Base-by-base conservation (phyloP, 2,888 invertebrate genomes). In the Ischnura elegans region DNA sequence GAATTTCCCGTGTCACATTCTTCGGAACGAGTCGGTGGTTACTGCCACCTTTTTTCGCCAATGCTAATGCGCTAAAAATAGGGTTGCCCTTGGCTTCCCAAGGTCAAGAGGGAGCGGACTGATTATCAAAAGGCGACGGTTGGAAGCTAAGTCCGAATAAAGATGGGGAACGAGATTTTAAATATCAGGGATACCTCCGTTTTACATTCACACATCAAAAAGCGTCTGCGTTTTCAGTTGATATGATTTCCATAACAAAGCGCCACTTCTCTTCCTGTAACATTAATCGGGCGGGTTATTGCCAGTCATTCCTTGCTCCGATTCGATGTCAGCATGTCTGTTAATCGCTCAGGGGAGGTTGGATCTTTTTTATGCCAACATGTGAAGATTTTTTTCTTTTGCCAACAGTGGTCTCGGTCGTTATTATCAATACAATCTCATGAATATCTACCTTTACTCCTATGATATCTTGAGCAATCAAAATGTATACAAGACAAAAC, bases 51-150 rank as follows among this genome's bases (percentile, higher is more conserved):
- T 76, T 76, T 76, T 10, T 36, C 36, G 76, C 76, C 36, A 36
- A 76, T 76, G 76, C 13, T 76, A 76, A 76, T 76, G 76, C 16
- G 76, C 76, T 76, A 76, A 76, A 76, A 36, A 76, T 76, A 76
- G 76, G 13, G 10, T 10, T 36, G 76, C 36, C 76, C 76, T 76
- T 76, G 76, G 76, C 76, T 4, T 10, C 4, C 76, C 36, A 76
- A 76, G 76, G 76, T 76, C 76, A 36, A 76, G 36, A 19, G 76
- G 25, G 76, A 76, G 76, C 16, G 76, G 36, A 76, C 29, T 76
- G 76, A 16, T 36, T 76, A 76, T 76, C 25, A 76, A 36, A 76
- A 76, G 25, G 76, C 29, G 29, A 76, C 29, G 76, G 76, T 36
- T 36, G 76, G 76, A 1, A 21, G n/a, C 19, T 51, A 29, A 76